A percentile compares a stretch with the other conserved stretches of the same genome.
phyloP scores from a whole-genome alignment of 2,797 vertebrate species.

The Hypotaenidia philippensis region DNA sequence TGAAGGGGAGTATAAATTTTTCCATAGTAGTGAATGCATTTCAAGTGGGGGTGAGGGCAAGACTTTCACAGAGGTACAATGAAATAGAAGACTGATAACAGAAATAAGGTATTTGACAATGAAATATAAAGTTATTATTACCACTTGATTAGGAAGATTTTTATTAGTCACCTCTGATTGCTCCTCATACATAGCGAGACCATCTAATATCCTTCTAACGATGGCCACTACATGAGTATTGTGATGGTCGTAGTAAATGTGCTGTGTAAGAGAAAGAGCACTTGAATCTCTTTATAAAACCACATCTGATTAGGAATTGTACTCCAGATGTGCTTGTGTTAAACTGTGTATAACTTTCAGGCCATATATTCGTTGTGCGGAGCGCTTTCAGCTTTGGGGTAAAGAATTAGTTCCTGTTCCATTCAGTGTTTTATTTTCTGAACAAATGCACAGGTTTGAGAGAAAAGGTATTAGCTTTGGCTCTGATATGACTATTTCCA shows the following conservation, averaged over 20 bases:
- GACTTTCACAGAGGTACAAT: neutral
- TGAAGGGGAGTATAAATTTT: neutral
- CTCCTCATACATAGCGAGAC: neutral
- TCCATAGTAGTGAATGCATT: neutral
- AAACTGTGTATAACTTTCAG: neutral
- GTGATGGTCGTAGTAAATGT: neutral
- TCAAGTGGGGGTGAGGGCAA: neutral
- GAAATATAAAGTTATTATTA: neutral
- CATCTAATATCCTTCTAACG: neutral
- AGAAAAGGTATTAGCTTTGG: slow-evolving; percentile 23
- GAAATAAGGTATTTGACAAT: neutral
- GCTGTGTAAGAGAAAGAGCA: neutral
- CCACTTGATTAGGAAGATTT: neutral
- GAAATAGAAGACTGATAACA: neutral
- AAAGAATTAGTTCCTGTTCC: neutral
- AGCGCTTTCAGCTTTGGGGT: neutral
- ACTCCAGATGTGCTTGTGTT: neutral
- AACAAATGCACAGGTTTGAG: slow-evolving; percentile 1
- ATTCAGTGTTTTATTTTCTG: slow-evolving; percentile 20
- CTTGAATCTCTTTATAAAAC: neutral
- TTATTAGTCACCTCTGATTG: neutral
- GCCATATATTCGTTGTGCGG: neutral
- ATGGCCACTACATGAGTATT: neutral
- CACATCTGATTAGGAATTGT: neutral
- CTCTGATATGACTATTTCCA: slow-evolving; percentile 24